Percentiles rank a stretch among this genome's conserved stretches.
These are phyloP conservation scores for Hassar affinis DNA, from an alignment of 2,113 vertebrate species.

Conservation along the genomic window DNA sequence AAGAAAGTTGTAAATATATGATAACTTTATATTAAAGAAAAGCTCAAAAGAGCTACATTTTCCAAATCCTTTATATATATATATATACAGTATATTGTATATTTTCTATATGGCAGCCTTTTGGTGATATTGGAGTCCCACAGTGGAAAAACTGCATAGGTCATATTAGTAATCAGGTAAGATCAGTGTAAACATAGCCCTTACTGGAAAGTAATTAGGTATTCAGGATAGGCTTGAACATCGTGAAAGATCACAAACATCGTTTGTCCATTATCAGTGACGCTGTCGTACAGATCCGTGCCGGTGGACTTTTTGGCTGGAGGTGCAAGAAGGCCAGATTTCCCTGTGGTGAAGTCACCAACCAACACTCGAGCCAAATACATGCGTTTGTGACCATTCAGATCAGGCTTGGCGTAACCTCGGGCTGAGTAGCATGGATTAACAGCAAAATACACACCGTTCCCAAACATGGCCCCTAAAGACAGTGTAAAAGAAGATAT, in stretches of 20 bases:
- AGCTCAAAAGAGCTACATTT: no score
- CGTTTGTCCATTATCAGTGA: slow-evolving; percentile 42
- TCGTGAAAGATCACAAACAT: slow-evolving; percentile 81
- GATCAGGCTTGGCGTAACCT: slow-evolving; percentile 66
- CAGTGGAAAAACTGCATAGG: background rate
- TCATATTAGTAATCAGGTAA: background rate
- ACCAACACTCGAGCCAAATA: slow-evolving; percentile 80
- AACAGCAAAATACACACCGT: slow-evolving; percentile 79
- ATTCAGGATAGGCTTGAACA: slow-evolving; percentile 80
- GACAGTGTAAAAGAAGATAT: background rate
- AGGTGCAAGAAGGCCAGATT: slow-evolving; percentile 53
- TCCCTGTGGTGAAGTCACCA: slow-evolving; percentile 70
- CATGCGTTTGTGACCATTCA: slow-evolving; percentile 61
- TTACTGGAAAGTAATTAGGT: slow-evolving; percentile 77
- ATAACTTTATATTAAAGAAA: background rate
- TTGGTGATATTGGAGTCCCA: background rate
- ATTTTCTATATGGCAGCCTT: background rate
- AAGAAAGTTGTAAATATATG: background rate
- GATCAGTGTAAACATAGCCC: background rate
- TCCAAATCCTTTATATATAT: no score
- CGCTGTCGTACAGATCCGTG: slow-evolving; percentile 75
- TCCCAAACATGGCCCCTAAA: slow-evolving; percentile 67
- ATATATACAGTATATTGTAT: no score
- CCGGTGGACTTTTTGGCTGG: slow-evolving; percentile 54
- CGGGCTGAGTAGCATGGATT: slow-evolving; percentile 66